Base-by-base conservation (phyloP, 2,888 invertebrate genomes). In the Onchidella celtica region DNA sequence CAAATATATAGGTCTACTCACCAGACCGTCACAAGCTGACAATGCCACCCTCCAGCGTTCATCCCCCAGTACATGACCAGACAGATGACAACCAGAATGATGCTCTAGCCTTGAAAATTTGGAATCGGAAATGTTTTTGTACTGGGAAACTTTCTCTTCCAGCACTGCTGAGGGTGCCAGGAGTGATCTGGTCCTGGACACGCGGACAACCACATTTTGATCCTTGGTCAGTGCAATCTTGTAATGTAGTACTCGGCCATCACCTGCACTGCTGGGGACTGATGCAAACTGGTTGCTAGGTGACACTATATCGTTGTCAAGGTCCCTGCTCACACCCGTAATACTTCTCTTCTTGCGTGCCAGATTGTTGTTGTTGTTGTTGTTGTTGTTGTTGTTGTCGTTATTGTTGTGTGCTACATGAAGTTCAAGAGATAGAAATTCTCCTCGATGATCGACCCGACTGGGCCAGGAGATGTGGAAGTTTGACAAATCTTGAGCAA, bases 1-100 rank as follows among this genome's bases (percentile, higher is more conserved):
- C n/a, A n/a, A n/a, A n/a, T n/a, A n/a, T n/a, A n/a, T n/a, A n/a
- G 17, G 47, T 27, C 11, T 70, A 92, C 96, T 96, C 93, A 97
- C 97, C 95, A 97, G 94, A 90, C 97, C 97, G 91, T 96, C 95
- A 92, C 97, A 97, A 27, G 97, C 95, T 21, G 97, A 97, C 80
- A 97, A 92, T 27, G 97, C 97, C 74, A 97, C 96, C 85, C 94
- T 95, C 57, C 97, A 97, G 79, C 94, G 94, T 6, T 95, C 94
- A 86, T 96, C 95, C 68, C 96, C 96, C 78, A 95, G 94, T 83
- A 97, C 95, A 87, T 95, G 94, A 86, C 97, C 97, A 82, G 95
- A 95, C 93, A 96, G 97, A 94, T 97, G 97, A 93, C 97, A 97
- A 77, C 94, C 83, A 3, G n/a, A 34, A 95, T 94, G 83, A 3